phyloP scores from a whole-genome alignment of 2,797 vertebrate species.

The Dromococcyx pavoninus region DNA sequence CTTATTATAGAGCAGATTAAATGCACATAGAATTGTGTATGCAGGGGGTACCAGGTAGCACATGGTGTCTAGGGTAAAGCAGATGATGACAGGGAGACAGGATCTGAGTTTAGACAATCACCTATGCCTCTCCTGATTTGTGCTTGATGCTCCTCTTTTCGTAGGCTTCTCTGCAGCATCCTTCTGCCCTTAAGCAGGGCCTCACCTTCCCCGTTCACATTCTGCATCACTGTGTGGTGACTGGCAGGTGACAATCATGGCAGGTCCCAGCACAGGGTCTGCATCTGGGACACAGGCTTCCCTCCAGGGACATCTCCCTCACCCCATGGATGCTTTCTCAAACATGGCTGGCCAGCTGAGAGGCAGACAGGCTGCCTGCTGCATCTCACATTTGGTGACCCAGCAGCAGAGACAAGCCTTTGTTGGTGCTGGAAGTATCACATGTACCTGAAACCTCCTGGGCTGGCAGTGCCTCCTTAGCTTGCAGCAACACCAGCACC shows the following conservation, averaged over 20 bases:
- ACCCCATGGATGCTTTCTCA: background rate
- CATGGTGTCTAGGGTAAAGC: background rate
- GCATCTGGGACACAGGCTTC: background rate
- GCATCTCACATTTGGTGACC: background rate
- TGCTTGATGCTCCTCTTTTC: background rate
- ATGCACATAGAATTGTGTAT: background rate
- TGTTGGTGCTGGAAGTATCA: background rate
- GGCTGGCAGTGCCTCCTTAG: fast-evolving
- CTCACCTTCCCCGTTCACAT: fast-evolving
- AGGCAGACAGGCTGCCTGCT: background rate
- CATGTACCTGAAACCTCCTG: background rate
- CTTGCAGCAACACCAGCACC: background rate
- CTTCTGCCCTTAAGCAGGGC: background rate
- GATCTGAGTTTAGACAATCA: background rate
- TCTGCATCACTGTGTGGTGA: fast-evolving
- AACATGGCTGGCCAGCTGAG: background rate
- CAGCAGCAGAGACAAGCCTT: background rate
- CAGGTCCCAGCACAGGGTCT: background rate
- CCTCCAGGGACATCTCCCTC: background rate
- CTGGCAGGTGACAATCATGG: background rate
- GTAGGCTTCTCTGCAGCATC: fast-evolving
- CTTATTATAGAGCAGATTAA: background rate
- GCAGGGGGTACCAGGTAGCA: background rate
- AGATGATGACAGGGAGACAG: background rate
- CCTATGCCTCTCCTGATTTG: background rate